A percentile compares a stretch with the other conserved stretches of the same genome.
Evolutionary conservation across 1,140 invertebrate species (phyloP).

Genomic region (Megalonaias nervosa): DNA sequence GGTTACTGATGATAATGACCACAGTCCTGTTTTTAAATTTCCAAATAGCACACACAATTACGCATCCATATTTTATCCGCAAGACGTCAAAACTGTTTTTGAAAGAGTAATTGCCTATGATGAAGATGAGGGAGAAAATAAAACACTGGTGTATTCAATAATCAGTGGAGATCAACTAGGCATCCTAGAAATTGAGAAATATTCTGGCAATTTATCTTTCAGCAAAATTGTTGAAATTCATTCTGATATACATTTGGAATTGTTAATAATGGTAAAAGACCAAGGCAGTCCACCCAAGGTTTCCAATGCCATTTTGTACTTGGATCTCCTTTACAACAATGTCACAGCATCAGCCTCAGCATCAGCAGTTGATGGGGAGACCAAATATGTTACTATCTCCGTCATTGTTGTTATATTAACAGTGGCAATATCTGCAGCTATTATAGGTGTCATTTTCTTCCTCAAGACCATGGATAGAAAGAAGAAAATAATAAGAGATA

Average conservation of each 20-base stretch:
- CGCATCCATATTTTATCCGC: slow-evolving; percentile 91
- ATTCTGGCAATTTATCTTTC: slow-evolving; percentile 15
- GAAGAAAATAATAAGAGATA: slow-evolving; percentile 6
- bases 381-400: slow-evolving; percentile 30
- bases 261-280: slow-evolving; percentile 31
- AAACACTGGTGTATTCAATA: slow-evolving; percentile 79
- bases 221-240: slow-evolving; percentile 14
- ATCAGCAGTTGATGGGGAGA: neutral
- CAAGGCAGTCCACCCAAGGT: slow-evolving; percentile 5
- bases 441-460: slow-evolving; percentile 33
- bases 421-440: slow-evolving; percentile 18
- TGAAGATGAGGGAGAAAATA: slow-evolving; percentile 75
- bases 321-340: slow-evolving; percentile 19
- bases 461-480: slow-evolving; percentile 16
- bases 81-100: slow-evolving; percentile 83
- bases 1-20: slow-evolving; percentile 89
- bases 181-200: slow-evolving; percentile 65
- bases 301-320: slow-evolving; percentile 4
- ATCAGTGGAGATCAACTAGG: slow-evolving; percentile 81
- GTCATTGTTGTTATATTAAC: slow-evolving; percentile 30
- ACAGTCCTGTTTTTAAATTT: slow-evolving; percentile 55
- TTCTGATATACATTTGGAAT: slow-evolving; percentile 10
- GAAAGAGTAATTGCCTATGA: slow-evolving; percentile 63
- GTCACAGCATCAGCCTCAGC: slow-evolving; percentile 23
- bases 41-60: slow-evolving; percentile 68